Evolutionary conservation across 2,113 vertebrate genomes (phyloP).

Genomic region (Argyrosomus japonicus): DNA sequence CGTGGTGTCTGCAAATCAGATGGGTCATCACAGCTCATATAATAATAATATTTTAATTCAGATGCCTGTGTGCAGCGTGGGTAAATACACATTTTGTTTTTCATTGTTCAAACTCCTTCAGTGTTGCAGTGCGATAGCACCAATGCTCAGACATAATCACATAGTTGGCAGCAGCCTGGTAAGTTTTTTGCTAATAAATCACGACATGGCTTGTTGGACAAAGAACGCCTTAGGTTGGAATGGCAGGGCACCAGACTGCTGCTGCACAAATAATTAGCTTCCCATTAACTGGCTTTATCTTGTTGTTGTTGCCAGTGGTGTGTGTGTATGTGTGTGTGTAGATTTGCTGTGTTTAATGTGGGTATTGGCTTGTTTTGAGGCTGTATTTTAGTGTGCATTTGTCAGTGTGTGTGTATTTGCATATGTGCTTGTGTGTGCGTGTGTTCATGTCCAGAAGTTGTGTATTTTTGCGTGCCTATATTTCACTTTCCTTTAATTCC

Average conservation of each 20-base stretch:
- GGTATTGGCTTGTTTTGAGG: not conserved
- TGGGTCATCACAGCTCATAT: not conserved
- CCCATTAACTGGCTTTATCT: slow-evolving; percentile 27
- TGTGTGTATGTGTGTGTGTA: not conserved
- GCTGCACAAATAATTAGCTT: slow-evolving; percentile 42
- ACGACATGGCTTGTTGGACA: not conserved
- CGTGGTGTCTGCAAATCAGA: not conserved
- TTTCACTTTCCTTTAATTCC: slow-evolving; percentile 36
- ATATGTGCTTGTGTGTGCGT: not conserved
- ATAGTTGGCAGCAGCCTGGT: not conserved
- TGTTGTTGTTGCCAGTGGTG: not conserved
- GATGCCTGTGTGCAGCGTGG: not conserved
- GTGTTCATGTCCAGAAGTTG: not conserved
- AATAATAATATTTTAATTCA: not conserved
- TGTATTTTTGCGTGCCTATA: slow-evolving; percentile 14
- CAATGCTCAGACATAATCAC: slow-evolving; percentile 3
- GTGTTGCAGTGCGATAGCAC: not conserved
- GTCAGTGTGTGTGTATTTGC: not conserved
- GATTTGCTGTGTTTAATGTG: not conserved
- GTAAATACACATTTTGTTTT: not conserved
- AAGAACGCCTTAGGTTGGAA: slow-evolving; percentile 4
- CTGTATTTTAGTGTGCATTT: not conserved
- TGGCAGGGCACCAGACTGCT: slow-evolving; percentile 8
- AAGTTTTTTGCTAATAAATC: slow-evolving; percentile 26
- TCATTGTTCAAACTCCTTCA: not conserved